These are phyloP conservation scores for Petrolisthes manimaculis DNA, from an alignment of 2,888 invertebrate species.

Conservation along the genomic window DNA sequence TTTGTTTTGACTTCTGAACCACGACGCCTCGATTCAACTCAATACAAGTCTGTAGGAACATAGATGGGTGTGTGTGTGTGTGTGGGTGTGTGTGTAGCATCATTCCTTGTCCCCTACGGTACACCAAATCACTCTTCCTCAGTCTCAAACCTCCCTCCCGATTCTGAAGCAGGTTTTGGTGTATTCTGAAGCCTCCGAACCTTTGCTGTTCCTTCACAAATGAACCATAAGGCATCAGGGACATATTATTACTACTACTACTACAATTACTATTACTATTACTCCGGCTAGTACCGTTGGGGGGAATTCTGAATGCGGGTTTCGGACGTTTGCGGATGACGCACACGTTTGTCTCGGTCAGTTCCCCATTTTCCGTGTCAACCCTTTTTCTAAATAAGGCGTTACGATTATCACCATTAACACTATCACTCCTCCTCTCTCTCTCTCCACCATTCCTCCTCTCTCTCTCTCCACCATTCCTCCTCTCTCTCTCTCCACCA, in stretches of 20 bases:
- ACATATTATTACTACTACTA: too few species aligned
- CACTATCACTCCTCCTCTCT: background rate
- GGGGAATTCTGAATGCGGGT: background rate
- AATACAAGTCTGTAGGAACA: constrained; percentile 18
- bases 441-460: background rate
- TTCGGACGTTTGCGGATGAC: constrained; percentile 26
- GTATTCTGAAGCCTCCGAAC: constrained; percentile 34
- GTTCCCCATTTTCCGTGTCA: constrained; percentile 37
- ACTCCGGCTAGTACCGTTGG: too few species aligned
- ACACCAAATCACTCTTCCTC: background rate
- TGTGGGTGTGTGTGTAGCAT: too few species aligned
- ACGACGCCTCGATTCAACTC: background rate
- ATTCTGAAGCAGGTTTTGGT: background rate
- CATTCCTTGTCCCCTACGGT: background rate
- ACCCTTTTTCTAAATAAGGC: background rate
- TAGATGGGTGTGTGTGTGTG: background rate
- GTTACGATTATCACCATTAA: background rate
- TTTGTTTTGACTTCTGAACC: background rate
- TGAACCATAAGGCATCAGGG: background rate
- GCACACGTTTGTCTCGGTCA: background rate
- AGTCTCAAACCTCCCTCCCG: background rate
- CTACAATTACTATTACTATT: too few species aligned
- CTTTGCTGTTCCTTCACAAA: background rate
- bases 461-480: background rate
- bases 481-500: constrained; percentile 5